These are phyloP conservation scores for Drosophila guanche DNA, from an alignment of 1,140 invertebrate species.

Conservation along the genomic window DNA sequence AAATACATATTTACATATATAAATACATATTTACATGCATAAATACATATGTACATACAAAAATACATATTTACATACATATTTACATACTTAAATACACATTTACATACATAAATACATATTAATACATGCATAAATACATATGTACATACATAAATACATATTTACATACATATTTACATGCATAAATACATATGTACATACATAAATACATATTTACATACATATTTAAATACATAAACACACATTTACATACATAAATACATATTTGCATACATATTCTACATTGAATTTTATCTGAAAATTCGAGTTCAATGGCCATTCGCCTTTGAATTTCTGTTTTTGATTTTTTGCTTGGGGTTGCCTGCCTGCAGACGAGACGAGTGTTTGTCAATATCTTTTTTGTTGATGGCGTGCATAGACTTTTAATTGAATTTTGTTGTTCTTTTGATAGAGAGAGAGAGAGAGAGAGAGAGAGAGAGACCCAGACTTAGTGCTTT, in stretches of 20 bases:
- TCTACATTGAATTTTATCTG: constrained; percentile 23
- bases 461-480: too few relatives aligned
- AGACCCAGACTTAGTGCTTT: constrained; percentile 6
- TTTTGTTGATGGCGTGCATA: constrained; percentile 63
- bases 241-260: too few relatives aligned
- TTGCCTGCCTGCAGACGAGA: constrained; percentile 27
- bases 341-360: constrained; percentile 17
- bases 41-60: too few relatives aligned
- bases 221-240: neutral
- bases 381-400: constrained; percentile 63
- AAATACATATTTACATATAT: neutral
- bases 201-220: too few relatives aligned
- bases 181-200: too few relatives aligned
- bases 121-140: neutral
- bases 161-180: neutral
- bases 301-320: constrained; percentile 45
- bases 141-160: too few relatives aligned
- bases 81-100: too few relatives aligned
- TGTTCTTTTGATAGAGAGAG: constrained; percentile 16
- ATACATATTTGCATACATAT: neutral
- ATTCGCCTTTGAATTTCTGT: constrained; percentile 21
- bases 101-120: too few relatives aligned
- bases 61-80: neutral
- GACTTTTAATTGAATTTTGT: constrained; percentile 75
- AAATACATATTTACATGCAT: too few relatives aligned